Percentiles rank a stretch among this genome's conserved stretches.
These are phyloP conservation scores for Spheniscus humboldti DNA, from an alignment of 2,797 vertebrate genomes.

Conservation along the genomic window DNA sequence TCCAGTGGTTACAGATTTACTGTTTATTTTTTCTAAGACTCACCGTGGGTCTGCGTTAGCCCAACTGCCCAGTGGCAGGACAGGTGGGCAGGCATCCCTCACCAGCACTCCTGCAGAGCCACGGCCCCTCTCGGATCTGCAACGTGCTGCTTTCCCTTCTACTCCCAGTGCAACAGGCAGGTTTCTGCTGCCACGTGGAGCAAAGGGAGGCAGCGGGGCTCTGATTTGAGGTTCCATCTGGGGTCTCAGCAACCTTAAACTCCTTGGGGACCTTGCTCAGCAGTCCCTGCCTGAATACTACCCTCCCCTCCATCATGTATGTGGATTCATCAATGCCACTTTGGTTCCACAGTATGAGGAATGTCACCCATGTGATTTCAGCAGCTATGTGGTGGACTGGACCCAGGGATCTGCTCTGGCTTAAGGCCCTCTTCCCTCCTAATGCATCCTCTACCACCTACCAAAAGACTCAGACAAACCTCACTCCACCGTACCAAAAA, in stretches of 20 bases:
- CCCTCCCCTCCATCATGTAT: background rate
- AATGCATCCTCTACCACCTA: background rate
- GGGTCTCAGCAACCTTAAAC: background rate
- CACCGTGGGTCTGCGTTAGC: rapidly evolving
- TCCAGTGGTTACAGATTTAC: background rate
- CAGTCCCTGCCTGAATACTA: background rate
- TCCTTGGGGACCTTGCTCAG: background rate
- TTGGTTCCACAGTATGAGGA: background rate
- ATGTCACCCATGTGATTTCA: background rate
- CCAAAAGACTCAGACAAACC: background rate
- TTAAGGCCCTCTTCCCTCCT: background rate
- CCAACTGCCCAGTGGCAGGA: background rate
- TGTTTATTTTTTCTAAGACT: background rate
- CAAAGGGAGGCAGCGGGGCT: background rate
- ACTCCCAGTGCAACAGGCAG: rapidly evolving
- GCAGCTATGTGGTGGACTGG: rapidly evolving
- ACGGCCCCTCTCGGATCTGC: background rate
- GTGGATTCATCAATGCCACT: rapidly evolving
- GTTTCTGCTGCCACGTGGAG: background rate
- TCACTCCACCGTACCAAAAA: background rate
- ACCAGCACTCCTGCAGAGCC: background rate
- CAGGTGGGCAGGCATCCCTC: background rate
- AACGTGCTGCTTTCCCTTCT: background rate
- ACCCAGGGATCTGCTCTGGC: background rate
- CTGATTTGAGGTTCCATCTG: background rate